Base-by-base conservation (phyloP, 2,113 vertebrate genomes). In the Etia nguti region DNA sequence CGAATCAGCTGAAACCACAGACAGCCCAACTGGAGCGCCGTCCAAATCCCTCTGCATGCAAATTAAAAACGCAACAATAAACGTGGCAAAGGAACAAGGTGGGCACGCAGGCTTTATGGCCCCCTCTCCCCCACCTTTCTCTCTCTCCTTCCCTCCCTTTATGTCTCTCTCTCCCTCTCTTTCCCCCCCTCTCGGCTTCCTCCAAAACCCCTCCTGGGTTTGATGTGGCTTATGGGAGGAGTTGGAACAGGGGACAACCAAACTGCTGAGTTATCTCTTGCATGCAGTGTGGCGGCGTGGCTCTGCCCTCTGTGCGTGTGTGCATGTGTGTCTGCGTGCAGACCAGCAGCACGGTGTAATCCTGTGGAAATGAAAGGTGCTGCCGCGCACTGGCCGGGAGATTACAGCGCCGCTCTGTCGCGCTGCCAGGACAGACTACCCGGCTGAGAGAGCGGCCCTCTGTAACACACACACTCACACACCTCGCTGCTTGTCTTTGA, bases 251-350 rank as follows among this genome's bases (percentile, higher is more conserved):
- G 94, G 93, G 95, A 94, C 94, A 79, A 92, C 91, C 95, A 94
- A 96, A 96, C 94, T 96, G 96, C 96, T 95, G 96, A 97, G 96
- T 96, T 96, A 96, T 97, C 96, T 96, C 94, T 86, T 88, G 93
- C 90, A 86, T 96, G 95, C 96, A 96, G 96, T 81, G 95, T 84
- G 88, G 90, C 82, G 59, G 83, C 86, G 93, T 94, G 93, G 92
- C 94, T 93, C 94, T 83, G 88, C 88, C 91, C 92, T 89, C 70
- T 9, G 79, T 55, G 84, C 80, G 80, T 80, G 81, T 83, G 84
- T 60, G 80, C 31, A 29, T 57, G 82, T 60, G 77, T 82, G 88
- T 85, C 2, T 83, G 90, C 62, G 88, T 80, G 87, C 65, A 34
- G 90, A 93, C 81, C 89, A 90, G 88, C 90, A 92, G 83, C 81